Conservation (phyloP, 2,113 vertebrate genomes). For the Cettia cetti region DNA sequence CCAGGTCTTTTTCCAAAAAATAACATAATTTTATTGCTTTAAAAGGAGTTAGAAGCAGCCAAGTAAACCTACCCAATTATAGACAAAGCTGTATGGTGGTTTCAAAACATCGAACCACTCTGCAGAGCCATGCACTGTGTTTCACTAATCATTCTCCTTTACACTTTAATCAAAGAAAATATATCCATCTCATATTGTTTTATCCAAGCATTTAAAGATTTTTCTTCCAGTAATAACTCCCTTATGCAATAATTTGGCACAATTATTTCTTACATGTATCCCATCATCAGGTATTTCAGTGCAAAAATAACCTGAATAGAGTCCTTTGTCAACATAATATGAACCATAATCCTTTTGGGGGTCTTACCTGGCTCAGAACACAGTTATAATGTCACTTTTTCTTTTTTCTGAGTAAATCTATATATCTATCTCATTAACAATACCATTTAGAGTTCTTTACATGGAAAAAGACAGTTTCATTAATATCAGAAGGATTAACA, state of each 20-base stretch:
- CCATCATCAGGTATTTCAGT: background rate
- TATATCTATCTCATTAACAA: background rate
- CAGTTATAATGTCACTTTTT: background rate
- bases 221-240: background rate
- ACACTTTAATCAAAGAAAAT: slow-evolving; percentile 1
- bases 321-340: background rate
- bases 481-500: background rate
- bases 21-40: background rate
- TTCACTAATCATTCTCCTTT: background rate
- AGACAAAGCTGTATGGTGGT: background rate
- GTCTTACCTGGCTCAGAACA: background rate
- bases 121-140: background rate
- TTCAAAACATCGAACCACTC: background rate
- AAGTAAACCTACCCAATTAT: background rate
- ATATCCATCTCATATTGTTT: background rate
- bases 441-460: background rate
- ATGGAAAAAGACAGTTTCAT: background rate
- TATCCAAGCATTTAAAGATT: background rate
- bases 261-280: background rate
- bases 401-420: background rate
- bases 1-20: background rate
- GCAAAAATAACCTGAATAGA: background rate
- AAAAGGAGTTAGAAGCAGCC: background rate
- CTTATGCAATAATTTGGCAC: background rate
- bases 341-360: background rate